Evolutionary conservation across 2,888 invertebrate species (phyloP), one percentile per base, ranked within the genome.

Genomic region (Tridacna gigas): DNA sequence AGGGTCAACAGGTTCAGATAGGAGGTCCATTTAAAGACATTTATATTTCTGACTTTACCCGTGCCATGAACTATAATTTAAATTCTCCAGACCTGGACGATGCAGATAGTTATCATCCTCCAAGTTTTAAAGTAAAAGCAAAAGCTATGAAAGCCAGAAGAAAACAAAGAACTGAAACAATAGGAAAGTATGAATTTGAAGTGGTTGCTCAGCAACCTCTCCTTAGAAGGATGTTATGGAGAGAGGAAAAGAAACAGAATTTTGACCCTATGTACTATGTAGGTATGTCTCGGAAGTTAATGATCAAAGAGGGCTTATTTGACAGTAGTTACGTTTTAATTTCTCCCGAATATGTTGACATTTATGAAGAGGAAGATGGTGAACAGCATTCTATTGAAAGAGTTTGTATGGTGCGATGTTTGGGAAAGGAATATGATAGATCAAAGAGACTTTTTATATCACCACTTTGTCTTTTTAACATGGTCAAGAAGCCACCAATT

Each of bases 391-490:
- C 60, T 13, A 75, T 81, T 1, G 84, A 88, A 47, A 84, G 89
- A 75, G 75, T 91, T 15, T 90, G 89, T 37, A 88, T 91, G 84
- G 91, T 92, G 1, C 91, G 92, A 80, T 90, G 91, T 82, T 84
- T 93, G 15, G 77, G 88, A 47, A 84, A 89, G 74, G 78, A 89
- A 75, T 87, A 88, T 88, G 86, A 91, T 82, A 86, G 82, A 76
- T 88, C 90, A 18, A 88, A 86, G 63, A 90, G 82, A 69, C 90
- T 92, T 45, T 93, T 91, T 74, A 89, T 93, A 26, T 90, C 93
- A n/a, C 92, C 92, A 18, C 84, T 92, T n/a, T 84, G 93, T 37
- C 83, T 92, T 51, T 93, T 93, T 82, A 93, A 92, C 77, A 89
- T 93, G 76, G 88, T 91, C 77, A 88, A 80, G 26, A 86, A 80